phyloP scores from a whole-genome alignment of 2,888 invertebrate genomes.

The Cloeon dipterum region DNA sequence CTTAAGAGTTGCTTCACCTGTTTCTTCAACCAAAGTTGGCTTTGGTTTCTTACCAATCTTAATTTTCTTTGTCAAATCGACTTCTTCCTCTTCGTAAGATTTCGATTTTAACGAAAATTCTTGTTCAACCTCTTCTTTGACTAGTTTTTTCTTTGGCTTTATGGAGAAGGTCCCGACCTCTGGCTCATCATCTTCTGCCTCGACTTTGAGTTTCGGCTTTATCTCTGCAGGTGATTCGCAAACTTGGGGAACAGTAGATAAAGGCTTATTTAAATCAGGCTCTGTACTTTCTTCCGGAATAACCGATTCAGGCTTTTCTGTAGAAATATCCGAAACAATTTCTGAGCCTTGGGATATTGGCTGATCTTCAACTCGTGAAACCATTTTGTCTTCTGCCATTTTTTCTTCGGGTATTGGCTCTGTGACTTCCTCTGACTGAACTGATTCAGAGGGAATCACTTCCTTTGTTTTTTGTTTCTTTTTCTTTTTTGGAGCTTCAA shows the following conservation, averaged over 20 bases:
- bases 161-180: constrained; percentile 9
- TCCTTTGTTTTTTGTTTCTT: constrained; percentile 11
- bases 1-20: constrained; percentile 15
- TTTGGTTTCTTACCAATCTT: constrained; percentile 9
- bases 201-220: constrained; percentile 1
- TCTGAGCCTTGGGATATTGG: no score
- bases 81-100: constrained; percentile 1
- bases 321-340: no score
- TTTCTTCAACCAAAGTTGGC: constrained; percentile 13
- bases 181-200: background rate
- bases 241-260: no score
- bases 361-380: background rate
- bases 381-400: background rate
- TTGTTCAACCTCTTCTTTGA: constrained; percentile 10
- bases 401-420: background rate
- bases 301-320: constrained; percentile 8
- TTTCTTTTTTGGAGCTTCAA: constrained; percentile 2
- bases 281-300: constrained; percentile 9
- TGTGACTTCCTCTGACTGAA: constrained; percentile 2
- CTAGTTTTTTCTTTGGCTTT: constrained; percentile 4
- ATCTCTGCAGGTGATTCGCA: no score
- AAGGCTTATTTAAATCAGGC: no score
- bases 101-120: constrained; percentile 9
- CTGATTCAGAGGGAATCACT: constrained; percentile 17
- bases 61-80: constrained; percentile 4